Evolutionary conservation across 2,888 invertebrate genomes (phyloP).

Genomic region (Celastrina argiolus): DNA sequence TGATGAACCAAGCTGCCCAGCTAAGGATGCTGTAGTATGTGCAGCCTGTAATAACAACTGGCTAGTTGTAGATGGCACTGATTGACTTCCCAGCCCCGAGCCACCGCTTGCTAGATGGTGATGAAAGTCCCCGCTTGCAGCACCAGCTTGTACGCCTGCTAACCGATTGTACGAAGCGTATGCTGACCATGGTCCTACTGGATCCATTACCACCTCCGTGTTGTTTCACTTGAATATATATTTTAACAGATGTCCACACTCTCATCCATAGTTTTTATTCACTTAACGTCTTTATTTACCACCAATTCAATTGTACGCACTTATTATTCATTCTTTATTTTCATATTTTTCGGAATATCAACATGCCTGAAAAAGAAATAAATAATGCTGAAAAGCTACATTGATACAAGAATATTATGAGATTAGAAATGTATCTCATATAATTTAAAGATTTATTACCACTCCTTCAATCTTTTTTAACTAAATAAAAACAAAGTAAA

Average conservation of each 20-base stretch:
- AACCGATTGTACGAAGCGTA: constrained; percentile 90
- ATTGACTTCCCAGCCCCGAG: constrained; percentile 71
- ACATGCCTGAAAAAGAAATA: constrained; percentile 68
- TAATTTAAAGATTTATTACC: neutral
- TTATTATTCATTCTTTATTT: constrained; percentile 59
- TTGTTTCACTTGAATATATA: constrained; percentile 62
- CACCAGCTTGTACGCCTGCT: constrained; percentile 83
- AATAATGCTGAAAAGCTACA: constrained; percentile 28
- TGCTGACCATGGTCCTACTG: constrained; percentile 92
- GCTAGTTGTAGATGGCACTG: constrained; percentile 81
- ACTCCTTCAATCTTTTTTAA: neutral
- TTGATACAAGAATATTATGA: neutral
- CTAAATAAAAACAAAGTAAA: constrained; percentile 36
- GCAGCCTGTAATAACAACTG: constrained; percentile 83
- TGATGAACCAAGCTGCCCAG: constrained; percentile 80
- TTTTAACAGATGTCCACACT: constrained; percentile 74
- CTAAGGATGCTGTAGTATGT: constrained; percentile 78
- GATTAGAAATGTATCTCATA: neutral
- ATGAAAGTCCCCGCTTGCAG: constrained; percentile 82
- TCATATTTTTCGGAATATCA: constrained; percentile 47
- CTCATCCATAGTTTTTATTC: constrained; percentile 73
- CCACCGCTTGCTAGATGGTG: constrained; percentile 81
- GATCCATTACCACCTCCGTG: constrained; percentile 87
- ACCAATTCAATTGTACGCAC: constrained; percentile 39
- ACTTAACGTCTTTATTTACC: constrained; percentile 54